Evolutionary conservation across 2,888 invertebrate species (phyloP).

Genomic region (Zeuzera pyrina): DNA sequence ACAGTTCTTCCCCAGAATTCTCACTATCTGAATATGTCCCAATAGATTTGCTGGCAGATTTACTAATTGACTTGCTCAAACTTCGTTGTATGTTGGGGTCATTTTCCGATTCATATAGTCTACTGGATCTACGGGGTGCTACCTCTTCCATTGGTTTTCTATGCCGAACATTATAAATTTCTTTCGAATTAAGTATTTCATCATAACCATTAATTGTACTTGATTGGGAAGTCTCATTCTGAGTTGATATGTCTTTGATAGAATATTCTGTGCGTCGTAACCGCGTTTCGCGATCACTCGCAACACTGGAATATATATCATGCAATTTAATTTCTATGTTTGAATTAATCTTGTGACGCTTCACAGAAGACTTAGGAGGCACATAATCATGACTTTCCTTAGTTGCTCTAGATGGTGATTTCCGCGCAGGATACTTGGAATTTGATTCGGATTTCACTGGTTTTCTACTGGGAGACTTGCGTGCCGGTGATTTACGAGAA

Average conservation of each 20-base stretch:
- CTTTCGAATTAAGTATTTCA: conserved; percentile 24
- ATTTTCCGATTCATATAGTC: conserved; percentile 42
- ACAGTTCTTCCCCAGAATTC: conserved; percentile 38
- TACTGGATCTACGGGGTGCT: conserved; percentile 43
- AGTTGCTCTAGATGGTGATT: conserved; percentile 50
- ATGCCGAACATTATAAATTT: conserved; percentile 39
- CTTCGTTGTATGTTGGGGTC: conserved; percentile 44
- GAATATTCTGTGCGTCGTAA: conserved; percentile 48
- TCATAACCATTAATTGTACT: conserved; percentile 43
- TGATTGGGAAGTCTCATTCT: conserved; percentile 25
- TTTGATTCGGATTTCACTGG: conserved; percentile 22
- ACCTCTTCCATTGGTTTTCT: conserved; percentile 42
- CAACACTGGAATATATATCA: conserved; percentile 26
- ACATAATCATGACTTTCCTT: conserved; percentile 31
- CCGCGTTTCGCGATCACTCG: conserved; percentile 36
- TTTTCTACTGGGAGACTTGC: conserved; percentile 64
- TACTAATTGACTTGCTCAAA: conserved; percentile 46
- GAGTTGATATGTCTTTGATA: conserved; percentile 10
- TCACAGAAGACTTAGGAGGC: conserved; percentile 41
- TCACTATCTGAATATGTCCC: conserved; percentile 57
- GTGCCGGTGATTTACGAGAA: conserved; percentile 64
- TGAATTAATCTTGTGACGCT: conserved; percentile 38
- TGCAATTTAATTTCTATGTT: conserved; percentile 29
- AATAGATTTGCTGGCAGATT: conserved; percentile 51
- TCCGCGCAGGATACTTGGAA: conserved; percentile 51